Conservation (phyloP, 2,113 vertebrate species). For the Petrocephalus zakoni region DNA sequence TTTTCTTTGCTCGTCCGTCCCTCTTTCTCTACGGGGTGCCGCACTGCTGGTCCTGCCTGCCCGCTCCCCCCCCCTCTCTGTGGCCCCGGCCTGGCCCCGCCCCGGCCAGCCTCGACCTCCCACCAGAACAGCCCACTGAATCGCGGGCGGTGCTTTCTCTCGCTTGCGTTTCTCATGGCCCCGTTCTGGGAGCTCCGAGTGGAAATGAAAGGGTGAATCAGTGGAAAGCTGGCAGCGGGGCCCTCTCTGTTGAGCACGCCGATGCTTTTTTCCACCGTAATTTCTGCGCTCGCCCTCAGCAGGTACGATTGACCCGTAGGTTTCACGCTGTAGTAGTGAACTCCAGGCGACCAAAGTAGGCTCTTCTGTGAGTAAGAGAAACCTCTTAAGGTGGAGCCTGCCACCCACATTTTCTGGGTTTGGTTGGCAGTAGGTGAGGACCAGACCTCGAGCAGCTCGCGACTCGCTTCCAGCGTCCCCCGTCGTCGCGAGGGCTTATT, state of each 20-base stretch:
- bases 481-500: neutral
- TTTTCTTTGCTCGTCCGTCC: neutral
- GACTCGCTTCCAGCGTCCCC: neutral
- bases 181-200: neutral
- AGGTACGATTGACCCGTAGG: neutral
- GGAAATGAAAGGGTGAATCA: constrained; percentile 19
- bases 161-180: neutral
- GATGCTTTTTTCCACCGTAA: neutral
- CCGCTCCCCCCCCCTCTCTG: neutral
- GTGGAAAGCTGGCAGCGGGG: neutral
- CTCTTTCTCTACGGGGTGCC: neutral
- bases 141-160: neutral
- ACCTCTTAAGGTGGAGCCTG: neutral
- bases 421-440: neutral
- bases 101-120: neutral
- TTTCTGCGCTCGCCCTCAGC: neutral
- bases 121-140: neutral
- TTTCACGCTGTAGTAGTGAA: neutral
- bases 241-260: neutral
- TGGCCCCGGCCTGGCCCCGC: neutral
- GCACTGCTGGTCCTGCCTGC: neutral
- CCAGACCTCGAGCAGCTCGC: neutral
- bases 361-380: neutral
- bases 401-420: constrained; percentile 18
- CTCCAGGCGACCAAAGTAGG: neutral